Evolutionary conservation across 2,797 vertebrate species (phyloP).

Genomic region (Tenualosa ilisha): DNA sequence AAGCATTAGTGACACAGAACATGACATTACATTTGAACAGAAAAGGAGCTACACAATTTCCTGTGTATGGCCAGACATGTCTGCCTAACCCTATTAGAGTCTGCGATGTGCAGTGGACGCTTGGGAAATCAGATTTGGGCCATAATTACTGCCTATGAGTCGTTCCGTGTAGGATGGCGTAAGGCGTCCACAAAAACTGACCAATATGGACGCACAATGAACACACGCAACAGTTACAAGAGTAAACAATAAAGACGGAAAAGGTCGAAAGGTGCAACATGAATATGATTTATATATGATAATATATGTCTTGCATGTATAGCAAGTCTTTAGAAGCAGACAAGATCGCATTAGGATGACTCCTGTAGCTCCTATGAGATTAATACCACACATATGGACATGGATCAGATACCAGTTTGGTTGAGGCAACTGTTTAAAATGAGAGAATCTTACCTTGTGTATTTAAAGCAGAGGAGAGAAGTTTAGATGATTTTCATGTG

Average conservation of each 20-base stretch:
- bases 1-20: not conserved
- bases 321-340: not conserved
- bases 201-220: not conserved
- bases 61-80: constrained; percentile 18
- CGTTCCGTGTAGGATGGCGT: not conserved
- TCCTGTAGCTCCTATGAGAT: not conserved
- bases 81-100: constrained; percentile 10
- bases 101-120: not conserved
- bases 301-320: not conserved
- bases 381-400: not conserved
- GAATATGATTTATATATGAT: not conserved
- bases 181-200: not conserved
- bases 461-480: not conserved
- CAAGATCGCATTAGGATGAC: not conserved
- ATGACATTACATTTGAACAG: not conserved
- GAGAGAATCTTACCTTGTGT: not conserved
- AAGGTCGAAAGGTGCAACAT: not conserved
- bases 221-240: not conserved
- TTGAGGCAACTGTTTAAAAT: not conserved
- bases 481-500: not conserved
- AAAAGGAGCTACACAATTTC: constrained; percentile 9
- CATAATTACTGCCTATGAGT: not conserved
- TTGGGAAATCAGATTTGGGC: not conserved
- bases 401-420: not conserved
- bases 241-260: not conserved